Evolutionary conservation across 1,140 invertebrate genomes (phyloP).

Genomic region (Drosophila insularis): DNA sequence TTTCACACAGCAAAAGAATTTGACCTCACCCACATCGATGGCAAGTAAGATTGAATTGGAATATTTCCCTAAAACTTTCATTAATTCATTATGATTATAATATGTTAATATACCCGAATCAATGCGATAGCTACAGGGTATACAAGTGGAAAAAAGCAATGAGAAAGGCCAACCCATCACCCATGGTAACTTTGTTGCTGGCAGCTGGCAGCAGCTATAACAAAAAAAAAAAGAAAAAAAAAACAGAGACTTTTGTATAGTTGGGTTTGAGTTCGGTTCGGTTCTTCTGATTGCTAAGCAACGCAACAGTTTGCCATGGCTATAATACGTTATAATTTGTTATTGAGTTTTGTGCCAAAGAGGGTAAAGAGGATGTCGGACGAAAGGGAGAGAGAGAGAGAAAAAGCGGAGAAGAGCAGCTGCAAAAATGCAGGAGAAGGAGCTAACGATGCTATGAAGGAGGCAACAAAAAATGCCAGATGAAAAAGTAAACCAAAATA

Average conservation of each 20-base stretch:
- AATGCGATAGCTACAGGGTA: not conserved
- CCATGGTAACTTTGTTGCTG: conserved; percentile 78
- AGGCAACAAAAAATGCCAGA: conserved; percentile 34
- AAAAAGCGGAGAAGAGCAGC: conserved; percentile 43
- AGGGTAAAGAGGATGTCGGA: conserved; percentile 21
- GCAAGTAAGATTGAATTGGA: not conserved
- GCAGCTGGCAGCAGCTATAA: conserved; percentile 46
- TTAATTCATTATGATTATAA: too few relatives aligned
- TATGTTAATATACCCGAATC: not conserved
- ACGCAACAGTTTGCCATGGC: conserved; percentile 82
- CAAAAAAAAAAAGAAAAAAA: conserved; percentile 16
- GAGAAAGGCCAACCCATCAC: conserved; percentile 47
- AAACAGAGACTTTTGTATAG: conserved; percentile 21
- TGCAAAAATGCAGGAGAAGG: conserved; percentile 68
- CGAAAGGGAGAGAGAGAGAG: conserved; percentile 37
- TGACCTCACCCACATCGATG: not conserved
- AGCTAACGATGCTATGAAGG: conserved; percentile 12
- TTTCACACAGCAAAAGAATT: not conserved
- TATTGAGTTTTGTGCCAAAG: conserved; percentile 74
- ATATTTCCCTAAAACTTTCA: not conserved
- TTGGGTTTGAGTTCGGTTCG: conserved; percentile 28
- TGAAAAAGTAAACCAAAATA: conserved; percentile 55
- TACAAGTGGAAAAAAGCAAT: not conserved
- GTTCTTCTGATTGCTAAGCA: conserved; percentile 68
- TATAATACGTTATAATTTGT: conserved; percentile 82